A percentile compares a stretch with the other conserved stretches of the same genome.
Conservation (phyloP, 2,113 vertebrate species). For the Aptenodytes patagonicus region DNA sequence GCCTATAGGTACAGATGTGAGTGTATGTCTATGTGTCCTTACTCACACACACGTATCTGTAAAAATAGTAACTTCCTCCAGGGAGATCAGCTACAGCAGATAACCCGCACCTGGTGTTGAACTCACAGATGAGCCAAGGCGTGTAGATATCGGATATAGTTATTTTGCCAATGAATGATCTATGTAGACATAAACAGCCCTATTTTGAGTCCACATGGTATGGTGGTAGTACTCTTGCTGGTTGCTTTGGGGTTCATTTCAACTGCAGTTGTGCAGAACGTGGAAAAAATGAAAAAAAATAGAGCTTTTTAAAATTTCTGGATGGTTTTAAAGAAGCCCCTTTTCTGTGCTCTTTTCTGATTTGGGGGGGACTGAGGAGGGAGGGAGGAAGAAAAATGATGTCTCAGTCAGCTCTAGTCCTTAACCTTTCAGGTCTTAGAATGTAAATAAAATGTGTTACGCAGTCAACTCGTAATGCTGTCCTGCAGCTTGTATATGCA, state of each 20-base stretch:
- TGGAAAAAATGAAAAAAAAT: accelerated
- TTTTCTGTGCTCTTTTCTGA: not conserved
- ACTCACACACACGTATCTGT: accelerated
- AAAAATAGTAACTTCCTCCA: not conserved
- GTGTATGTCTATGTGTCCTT: not conserved
- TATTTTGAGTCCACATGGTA: not conserved
- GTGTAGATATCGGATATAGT: too few species aligned
- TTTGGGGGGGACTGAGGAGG: not conserved
- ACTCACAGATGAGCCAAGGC: not conserved
- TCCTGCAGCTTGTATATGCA: not conserved
- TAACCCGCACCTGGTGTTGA: not conserved
- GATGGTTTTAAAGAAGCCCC: not conserved
- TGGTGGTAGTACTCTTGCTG: not conserved
- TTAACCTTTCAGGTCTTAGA: not conserved
- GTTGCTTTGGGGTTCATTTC: not conserved
- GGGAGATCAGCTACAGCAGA: not conserved
- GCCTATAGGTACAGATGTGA: not conserved
- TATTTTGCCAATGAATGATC: not conserved
- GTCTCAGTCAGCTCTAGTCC: not conserved
- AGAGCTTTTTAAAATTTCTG: not conserved
- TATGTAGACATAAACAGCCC: not conserved
- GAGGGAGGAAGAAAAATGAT: not conserved
- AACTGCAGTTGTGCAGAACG: not conserved
- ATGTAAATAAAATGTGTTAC: not conserved
- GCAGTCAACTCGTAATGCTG: not conserved